Conservation (phyloP, 1,140 invertebrate genomes). For the fruit fly (Drosophila melanogaster) region DNA sequence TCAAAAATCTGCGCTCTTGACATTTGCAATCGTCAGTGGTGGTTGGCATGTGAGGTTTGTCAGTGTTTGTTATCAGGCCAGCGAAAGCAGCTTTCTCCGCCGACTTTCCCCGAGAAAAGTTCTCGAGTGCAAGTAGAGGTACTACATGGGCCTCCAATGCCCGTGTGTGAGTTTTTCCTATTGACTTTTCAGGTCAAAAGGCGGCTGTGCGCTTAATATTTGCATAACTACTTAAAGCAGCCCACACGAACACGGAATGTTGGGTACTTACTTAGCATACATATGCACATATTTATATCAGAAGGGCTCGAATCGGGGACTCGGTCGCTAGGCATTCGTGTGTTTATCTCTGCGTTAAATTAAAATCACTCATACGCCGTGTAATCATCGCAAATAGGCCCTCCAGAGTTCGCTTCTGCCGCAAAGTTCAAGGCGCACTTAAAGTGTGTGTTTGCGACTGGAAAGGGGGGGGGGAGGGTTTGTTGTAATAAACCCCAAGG, state of each 20-base stretch:
- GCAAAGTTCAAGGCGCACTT: slow-evolving; percentile 68
- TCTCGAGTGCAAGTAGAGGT: slow-evolving; percentile 13
- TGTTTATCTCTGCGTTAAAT: slow-evolving; percentile 60
- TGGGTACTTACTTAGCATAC: slow-evolving; percentile 20
- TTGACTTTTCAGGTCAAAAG: slow-evolving; percentile 78
- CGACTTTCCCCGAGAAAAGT: slow-evolving; percentile 18
- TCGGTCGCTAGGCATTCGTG: slow-evolving; percentile 40
- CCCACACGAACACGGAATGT: slow-evolving; percentile 24
- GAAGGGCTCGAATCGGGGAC: slow-evolving; percentile 19
- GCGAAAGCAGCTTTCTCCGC: slow-evolving; percentile 35
- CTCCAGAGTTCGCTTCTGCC: slow-evolving; percentile 20
- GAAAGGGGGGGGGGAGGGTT: neutral
- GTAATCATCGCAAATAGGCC: slow-evolving; percentile 51
- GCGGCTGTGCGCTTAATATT: slow-evolving; percentile 74
- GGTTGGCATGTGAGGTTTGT: slow-evolving; percentile 1
- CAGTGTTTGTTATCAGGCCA: slow-evolving; percentile 30
- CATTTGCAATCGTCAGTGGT: slow-evolving; percentile 17
- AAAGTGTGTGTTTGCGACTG: neutral
- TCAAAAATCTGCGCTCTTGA: slow-evolving; percentile 39
- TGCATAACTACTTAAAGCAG: slow-evolving; percentile 75
- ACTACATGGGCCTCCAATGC: slow-evolving; percentile 16
- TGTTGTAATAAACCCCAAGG: neutral
- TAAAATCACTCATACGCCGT: slow-evolving; percentile 75
- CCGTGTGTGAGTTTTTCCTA: slow-evolving; percentile 59
- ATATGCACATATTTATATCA: neutral